Evolutionary conservation across 2,113 vertebrate species (phyloP), one percentile per base, ranked within the genome.

Genomic region (Hoplias malabaricus): DNA sequence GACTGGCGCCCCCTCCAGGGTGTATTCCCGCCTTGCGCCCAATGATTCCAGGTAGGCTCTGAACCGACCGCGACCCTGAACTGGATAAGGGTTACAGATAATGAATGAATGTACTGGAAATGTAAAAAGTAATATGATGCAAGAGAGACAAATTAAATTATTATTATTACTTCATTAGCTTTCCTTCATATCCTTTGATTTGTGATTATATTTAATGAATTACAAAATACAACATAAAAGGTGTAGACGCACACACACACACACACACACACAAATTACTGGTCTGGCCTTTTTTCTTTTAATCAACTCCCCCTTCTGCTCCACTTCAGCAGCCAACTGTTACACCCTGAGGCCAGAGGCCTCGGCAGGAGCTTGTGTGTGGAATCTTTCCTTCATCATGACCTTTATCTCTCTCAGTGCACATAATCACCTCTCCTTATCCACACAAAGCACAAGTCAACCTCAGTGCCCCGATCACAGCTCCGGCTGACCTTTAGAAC

Each of bases 301-400:
- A 80, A 16, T 34, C 33, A 48, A 14, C 13, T 11, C 5, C 56
- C 14, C 29, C 16, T 46, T 63, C 59, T 72, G 76, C 48, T 38
- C 57, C 33, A 82, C n/a, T 72, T 79, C 57, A 25, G 31, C 68
- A 43, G 63, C 67, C 73, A 79, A 71, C 34, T 68, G 14, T 79
- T 61, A 66, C 36, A 57, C 63, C 59, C 56, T 21, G 8, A 68
- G 16, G 34, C 31, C 34, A 48, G 33, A 67, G 50, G 61, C 5
- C 43, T 67, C 25, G 13, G 21, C 42, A 69, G 68, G 0, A 16
- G 36, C 31, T 48, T 67, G 34, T 83, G 27, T 69, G 63, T 25
- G 21, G 53, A 53, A 36, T 61, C 61, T 31, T 48, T 40, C 33
- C 61, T 36, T 25, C 66, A 46, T 42, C 27, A 11, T 48, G 53